phyloP scores from a whole-genome alignment of 2,113 vertebrate species.

The Pungitius pungitius region DNA sequence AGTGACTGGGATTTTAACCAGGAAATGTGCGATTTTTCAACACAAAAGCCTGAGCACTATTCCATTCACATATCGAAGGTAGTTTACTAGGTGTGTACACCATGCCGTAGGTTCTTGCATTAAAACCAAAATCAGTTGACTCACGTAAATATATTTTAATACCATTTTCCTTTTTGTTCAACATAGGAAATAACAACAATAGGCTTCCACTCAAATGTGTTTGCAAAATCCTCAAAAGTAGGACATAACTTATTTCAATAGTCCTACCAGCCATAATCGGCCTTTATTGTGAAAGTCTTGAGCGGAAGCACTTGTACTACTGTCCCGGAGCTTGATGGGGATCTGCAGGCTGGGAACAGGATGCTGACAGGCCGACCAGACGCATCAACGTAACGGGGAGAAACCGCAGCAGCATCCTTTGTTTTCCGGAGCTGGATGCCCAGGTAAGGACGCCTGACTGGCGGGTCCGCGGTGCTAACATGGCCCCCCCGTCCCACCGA shows the following conservation, averaged over 20 bases:
- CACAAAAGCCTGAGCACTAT: neutral
- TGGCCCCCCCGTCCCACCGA: neutral
- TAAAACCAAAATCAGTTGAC: neutral
- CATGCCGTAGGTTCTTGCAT: neutral
- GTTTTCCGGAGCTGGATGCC: slow-evolving; percentile 34
- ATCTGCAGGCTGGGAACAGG: slow-evolving; percentile 50
- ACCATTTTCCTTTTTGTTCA: neutral
- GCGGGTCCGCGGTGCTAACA: neutral
- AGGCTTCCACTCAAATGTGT: neutral
- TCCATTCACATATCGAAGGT: neutral
- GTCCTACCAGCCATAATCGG: too few species aligned
- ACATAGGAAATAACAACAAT: neutral
- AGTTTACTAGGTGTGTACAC: too few species aligned
- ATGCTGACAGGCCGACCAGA: slow-evolving; percentile 67
- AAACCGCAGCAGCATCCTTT: slow-evolving; percentile 72
- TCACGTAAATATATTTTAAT: neutral
- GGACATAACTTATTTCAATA: neutral
- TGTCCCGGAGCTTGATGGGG: neutral
- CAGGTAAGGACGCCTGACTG: slow-evolving; percentile 62
- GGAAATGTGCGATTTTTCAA: neutral
- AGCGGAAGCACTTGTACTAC: slow-evolving; percentile 23
- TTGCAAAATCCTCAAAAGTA: neutral
- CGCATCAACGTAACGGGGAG: slow-evolving; percentile 61
- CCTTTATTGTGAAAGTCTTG: slow-evolving; percentile 28
- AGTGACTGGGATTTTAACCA: neutral